A percentile compares a stretch with the other conserved stretches of the same genome.
Evolutionary conservation across 2,113 vertebrate genomes (phyloP).

Genomic region (Tenebrosternarchus preto): DNA sequence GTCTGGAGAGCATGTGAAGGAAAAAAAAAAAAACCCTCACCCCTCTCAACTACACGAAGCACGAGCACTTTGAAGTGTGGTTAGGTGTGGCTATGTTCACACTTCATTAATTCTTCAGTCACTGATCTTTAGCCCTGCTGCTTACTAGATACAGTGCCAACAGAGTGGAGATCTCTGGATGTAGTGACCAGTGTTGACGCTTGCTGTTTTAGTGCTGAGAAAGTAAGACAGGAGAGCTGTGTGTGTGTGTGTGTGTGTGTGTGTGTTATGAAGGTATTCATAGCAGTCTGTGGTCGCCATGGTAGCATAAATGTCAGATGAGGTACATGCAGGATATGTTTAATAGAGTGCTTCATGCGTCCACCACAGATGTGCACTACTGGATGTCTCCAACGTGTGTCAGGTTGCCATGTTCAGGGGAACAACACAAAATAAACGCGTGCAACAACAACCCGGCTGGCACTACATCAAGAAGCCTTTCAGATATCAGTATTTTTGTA

Average conservation of each 20-base stretch:
- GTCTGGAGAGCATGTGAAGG: neutral
- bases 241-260: constrained; percentile 6
- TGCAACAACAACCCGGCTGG: too few species aligned
- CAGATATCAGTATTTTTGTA: too few species aligned
- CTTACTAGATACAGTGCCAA: neutral
- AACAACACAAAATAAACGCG: neutral
- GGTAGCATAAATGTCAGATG: constrained; percentile 26
- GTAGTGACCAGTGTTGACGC: neutral
- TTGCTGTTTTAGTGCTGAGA: neutral
- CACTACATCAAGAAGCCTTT: too few species aligned
- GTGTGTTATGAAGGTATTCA: constrained; percentile 10
- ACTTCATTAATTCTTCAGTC: too few species aligned
- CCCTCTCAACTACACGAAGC: too few species aligned
- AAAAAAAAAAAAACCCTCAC: neutral
- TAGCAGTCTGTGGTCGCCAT: constrained; percentile 33
- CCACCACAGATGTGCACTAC: neutral
- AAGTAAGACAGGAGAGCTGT: neutral
- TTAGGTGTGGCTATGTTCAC: too few species aligned
- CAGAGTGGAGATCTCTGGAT: neutral
- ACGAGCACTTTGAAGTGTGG: too few species aligned
- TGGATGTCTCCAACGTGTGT: constrained; percentile 4
- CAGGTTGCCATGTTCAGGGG: neutral
- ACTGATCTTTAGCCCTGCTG: neutral
- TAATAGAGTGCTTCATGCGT: constrained; percentile 13
- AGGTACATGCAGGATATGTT: neutral